A percentile compares a stretch with the other conserved stretches of the same genome.
These are phyloP conservation scores for Myopa testacea DNA, from an alignment of 2,888 invertebrate species.

Conservation along the genomic window DNA sequence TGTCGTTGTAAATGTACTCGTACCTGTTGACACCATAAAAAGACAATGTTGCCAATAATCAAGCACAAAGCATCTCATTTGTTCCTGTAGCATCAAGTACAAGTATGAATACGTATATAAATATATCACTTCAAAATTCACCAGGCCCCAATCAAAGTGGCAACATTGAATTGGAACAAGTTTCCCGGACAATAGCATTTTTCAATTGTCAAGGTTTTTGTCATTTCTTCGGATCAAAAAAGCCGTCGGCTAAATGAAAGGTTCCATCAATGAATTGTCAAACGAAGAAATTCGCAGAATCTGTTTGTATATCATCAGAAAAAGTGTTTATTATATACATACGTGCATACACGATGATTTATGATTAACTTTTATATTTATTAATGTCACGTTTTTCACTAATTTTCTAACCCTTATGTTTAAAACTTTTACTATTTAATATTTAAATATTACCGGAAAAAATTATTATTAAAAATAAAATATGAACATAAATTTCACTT, in stretches of 20 bases:
- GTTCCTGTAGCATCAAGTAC: not conserved
- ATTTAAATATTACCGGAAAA: no score
- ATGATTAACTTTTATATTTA: no score
- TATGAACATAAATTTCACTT: no score
- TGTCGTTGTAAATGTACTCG: slow-evolving; percentile 24
- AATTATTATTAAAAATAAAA: no score
- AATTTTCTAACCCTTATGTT: no score
- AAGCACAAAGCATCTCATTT: not conserved
- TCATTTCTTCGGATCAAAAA: not conserved
- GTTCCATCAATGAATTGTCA: not conserved
- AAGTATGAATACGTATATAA: not conserved
- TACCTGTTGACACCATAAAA: slow-evolving; percentile 41
- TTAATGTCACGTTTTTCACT: no score
- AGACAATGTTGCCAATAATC: slow-evolving; percentile 34
- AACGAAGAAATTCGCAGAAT: slow-evolving; percentile 4
- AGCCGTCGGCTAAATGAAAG: slow-evolving; percentile 11
- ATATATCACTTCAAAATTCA: no score
- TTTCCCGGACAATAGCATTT: not conserved
- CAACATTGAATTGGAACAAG: slow-evolving; percentile 17
- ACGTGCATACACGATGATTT: no score
- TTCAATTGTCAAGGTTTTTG: not conserved
- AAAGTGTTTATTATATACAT: no score
- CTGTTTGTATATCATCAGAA: not conserved
- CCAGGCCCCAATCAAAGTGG: no score
- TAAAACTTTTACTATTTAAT: no score